Evolutionary conservation across 2,888 invertebrate species (phyloP), one percentile per base, ranked within the genome.

Genomic region (Zaprionus lineosus): DNA sequence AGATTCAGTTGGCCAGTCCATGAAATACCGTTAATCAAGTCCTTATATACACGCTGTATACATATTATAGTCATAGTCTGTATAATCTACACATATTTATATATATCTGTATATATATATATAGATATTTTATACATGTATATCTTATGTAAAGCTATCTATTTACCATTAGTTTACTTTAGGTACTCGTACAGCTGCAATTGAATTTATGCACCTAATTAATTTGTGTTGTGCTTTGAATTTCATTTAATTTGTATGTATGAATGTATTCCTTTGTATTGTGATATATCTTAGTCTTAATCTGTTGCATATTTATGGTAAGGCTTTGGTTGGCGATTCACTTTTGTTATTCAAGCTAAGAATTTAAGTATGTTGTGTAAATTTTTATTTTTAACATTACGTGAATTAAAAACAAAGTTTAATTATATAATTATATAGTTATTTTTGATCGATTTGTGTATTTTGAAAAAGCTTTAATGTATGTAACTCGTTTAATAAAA

Each of bases 181-280:
- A 9, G 15, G 9, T 34, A 58, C 50, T 51, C 66, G 59, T 65
- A 60, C 66, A 48, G 46, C 46, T 55, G 28, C 46, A 15, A 19
- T 66, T 63, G 48, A 41, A 39, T 55, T 48, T 47, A 43, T 62
- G 37, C 56, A 60, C 51, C 24, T 46, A 19, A 24, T 43, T 31
- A 43, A 55, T 47, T 46, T 51, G 46, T 68, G 43, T 60, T 55
- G 61, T 66, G 76, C 77, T 79, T 76, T 69, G 71, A 79, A 69
- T 61, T 74, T 76, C 64, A 69, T 76, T 86, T 71, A 56, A 79
- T 74, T 66, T 85, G 71, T 86, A 81, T 85, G 79, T 87, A 87
- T 85, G 71, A 85, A 81, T 85, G 79, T 87, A 87, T 86, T 86
- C 86, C 86, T 86, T 86, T 82, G 78, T 77, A 86, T 87, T 86